These are phyloP conservation scores for Myrmecobius fasciatus DNA, from an alignment of 2,113 vertebrate species.

Conservation along the genomic window DNA sequence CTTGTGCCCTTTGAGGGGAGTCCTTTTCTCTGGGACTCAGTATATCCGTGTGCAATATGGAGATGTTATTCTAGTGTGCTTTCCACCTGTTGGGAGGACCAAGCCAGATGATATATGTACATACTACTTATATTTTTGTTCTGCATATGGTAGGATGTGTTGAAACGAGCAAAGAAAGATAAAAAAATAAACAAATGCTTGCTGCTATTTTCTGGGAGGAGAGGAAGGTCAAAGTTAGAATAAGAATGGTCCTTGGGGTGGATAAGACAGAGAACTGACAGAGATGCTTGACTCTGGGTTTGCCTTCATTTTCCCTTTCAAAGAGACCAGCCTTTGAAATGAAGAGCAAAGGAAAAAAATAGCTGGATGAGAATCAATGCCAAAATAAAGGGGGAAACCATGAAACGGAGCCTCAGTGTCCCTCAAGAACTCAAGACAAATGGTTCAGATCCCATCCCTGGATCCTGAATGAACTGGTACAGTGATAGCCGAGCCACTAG, in stretches of 20 bases:
- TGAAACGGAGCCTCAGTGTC: too few relatives aligned
- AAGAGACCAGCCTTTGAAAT: too few relatives aligned
- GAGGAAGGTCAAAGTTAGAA: neutral
- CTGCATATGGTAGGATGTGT: neutral
- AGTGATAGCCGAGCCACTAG: neutral
- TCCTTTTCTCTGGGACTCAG: neutral
- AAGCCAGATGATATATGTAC: neutral
- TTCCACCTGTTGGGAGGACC: neutral
- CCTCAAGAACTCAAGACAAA: neutral
- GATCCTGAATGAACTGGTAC: neutral
- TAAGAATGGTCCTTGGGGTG: neutral
- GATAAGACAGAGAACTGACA: neutral
- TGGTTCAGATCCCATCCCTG: neutral
- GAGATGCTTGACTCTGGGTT: too few relatives aligned
- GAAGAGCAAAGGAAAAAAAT: too few relatives aligned
- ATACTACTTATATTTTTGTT: neutral
- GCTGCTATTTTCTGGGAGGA: neutral
- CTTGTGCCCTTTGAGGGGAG: neutral
- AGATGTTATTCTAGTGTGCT: neutral
- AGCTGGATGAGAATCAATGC: neutral
- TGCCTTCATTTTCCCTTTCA: too few relatives aligned
- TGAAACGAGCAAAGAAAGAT: neutral
- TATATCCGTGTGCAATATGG: neutral
- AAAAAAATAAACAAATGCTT: neutral
- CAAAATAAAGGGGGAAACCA: neutral